These are phyloP conservation scores for Sciurus vulgaris DNA, from an alignment of 2,797 vertebrate species.

Conservation along the genomic window DNA sequence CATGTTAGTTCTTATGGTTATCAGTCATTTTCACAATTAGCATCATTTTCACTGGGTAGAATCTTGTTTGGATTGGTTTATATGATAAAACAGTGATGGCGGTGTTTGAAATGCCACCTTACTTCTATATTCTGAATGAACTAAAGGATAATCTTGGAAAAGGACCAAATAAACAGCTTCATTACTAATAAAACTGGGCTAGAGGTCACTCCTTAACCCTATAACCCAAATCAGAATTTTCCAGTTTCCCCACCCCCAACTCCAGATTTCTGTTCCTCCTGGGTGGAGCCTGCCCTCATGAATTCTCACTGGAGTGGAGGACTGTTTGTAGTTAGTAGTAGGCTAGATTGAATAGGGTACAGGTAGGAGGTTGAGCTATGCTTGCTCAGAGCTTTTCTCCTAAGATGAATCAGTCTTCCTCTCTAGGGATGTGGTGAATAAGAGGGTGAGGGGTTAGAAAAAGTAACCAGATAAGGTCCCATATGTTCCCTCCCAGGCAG, in stretches of 20 bases:
- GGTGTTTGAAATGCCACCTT: neutral
- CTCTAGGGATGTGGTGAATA: neutral
- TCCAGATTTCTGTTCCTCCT: neutral
- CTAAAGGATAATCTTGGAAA: neutral
- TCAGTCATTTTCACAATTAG: neutral
- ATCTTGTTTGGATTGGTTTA: neutral
- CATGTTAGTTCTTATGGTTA: slow-evolving; percentile 3
- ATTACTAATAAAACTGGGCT: neutral
- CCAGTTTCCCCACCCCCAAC: neutral
- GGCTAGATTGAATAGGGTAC: neutral
- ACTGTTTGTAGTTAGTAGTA: neutral
- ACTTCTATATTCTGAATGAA: neutral
- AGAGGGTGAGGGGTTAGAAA: neutral
- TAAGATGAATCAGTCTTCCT: neutral
- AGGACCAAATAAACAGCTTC: neutral
- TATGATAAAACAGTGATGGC: neutral
- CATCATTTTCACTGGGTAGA: neutral
- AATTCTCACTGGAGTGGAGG: neutral
- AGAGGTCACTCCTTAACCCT: neutral
- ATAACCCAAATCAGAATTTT: slow-evolving; percentile 16
- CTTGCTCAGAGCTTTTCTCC: neutral
- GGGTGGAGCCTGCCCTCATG: neutral
- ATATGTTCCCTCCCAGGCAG: neutral
- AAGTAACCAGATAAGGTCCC: neutral
- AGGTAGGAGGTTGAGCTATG: neutral